phyloP scores from a whole-genome alignment of 1,140 invertebrate species.

The Riptortus pedestris region DNA sequence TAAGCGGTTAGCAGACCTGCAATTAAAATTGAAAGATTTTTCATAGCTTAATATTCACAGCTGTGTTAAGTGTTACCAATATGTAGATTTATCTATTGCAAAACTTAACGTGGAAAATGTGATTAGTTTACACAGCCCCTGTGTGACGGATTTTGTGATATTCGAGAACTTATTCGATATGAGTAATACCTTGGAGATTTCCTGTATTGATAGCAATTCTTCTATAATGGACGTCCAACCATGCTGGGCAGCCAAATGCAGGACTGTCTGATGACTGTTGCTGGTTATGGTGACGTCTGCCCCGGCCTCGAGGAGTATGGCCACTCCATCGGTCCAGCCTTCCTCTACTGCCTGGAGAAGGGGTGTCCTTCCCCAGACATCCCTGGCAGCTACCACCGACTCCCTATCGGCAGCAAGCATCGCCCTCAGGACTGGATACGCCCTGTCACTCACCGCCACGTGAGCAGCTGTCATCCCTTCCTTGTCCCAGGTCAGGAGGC shows the following conservation, averaged over 20 bases:
- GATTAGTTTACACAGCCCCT: too few relatives aligned
- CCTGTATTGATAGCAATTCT: constrained; percentile 47
- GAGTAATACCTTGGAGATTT: constrained; percentile 32
- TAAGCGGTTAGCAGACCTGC: too few relatives aligned
- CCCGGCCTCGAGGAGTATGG: constrained; percentile 53
- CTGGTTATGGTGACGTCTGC: constrained; percentile 54
- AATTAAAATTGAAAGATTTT: too few relatives aligned
- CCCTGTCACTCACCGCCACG: constrained; percentile 40
- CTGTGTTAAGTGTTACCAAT: too few relatives aligned
- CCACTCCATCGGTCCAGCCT: constrained; percentile 45
- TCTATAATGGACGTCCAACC: constrained; percentile 50
- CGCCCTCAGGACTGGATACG: constrained; percentile 40
- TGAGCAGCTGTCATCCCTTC: constrained; percentile 49
- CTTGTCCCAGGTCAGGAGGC: constrained; percentile 40
- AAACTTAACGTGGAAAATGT: too few relatives aligned
- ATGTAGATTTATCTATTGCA: too few relatives aligned
- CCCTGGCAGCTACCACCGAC: constrained; percentile 39
- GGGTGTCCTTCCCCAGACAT: constrained; percentile 59
- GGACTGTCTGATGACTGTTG: constrained; percentile 46
- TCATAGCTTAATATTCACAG: too few relatives aligned
- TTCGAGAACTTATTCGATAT: too few relatives aligned
- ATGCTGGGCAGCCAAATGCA: constrained; percentile 45
- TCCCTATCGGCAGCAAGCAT: constrained; percentile 36
- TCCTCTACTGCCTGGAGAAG: constrained; percentile 67
- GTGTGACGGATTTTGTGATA: too few relatives aligned